phyloP scores from a whole-genome alignment of 1,140 invertebrate genomes.

The Drosophila pseudoananassae region DNA sequence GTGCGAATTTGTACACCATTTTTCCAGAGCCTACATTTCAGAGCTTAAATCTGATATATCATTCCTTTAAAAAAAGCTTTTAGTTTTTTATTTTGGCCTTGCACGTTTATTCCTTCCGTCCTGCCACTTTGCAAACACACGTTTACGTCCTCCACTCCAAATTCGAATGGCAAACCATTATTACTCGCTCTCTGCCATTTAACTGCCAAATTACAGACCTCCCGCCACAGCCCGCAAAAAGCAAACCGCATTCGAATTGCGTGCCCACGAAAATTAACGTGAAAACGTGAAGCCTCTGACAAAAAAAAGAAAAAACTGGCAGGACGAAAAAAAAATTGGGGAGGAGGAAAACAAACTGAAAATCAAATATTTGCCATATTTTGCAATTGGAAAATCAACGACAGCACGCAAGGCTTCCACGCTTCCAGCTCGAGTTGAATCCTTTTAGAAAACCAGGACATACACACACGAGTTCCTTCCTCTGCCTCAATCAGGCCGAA shows the following conservation, averaged over 20 bases:
- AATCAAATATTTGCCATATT: conserved; percentile 68
- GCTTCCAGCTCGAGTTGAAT: conserved; percentile 12
- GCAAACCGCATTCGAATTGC: conserved; percentile 58
- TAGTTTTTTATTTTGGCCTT: conserved; percentile 1
- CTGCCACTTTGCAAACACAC: conserved; percentile 19
- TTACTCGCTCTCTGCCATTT: conserved; percentile 61
- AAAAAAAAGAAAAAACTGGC: conserved; percentile 7
- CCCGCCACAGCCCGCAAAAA: conserved; percentile 17
- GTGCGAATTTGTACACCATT: conserved; percentile 15
- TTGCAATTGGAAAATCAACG: conserved; percentile 63
- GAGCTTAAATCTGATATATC: not conserved
- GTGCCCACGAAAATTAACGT: conserved; percentile 68
- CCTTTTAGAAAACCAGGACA: conserved; percentile 33
- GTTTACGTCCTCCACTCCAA: conserved; percentile 18
- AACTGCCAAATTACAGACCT: conserved; percentile 60
- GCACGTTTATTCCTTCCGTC: not conserved
- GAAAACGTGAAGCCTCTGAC: conserved; percentile 45
- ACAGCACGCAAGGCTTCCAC: conserved; percentile 50
- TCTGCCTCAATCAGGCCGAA: conserved; percentile 42
- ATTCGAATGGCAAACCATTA: conserved; percentile 42
- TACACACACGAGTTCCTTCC: conserved; percentile 25
- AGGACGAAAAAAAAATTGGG: conserved; percentile 12
- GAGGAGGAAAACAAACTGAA: conserved; percentile 45
- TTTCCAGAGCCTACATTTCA: conserved; percentile 6
- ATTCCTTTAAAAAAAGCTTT: not conserved